Evolutionary conservation across 2,888 invertebrate species (phyloP), one percentile per base, ranked within the genome.

Genomic region (Tetheella fluctuosa): DNA sequence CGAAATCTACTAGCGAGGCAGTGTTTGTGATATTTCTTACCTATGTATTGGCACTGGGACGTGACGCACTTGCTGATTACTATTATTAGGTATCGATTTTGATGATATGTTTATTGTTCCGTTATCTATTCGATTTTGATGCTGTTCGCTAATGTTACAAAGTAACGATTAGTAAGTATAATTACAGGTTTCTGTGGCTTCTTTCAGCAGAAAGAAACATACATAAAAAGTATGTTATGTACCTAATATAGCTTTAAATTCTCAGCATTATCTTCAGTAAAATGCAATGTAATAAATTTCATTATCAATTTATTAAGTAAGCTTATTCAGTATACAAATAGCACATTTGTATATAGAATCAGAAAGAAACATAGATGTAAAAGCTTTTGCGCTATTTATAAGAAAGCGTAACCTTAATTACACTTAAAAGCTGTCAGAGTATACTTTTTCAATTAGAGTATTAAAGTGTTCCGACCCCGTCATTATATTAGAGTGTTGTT

Each of bases 401-500:
- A 17, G 74, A 81, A 83, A 82, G 82, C 81, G 80, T 80, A 84
- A 81, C 85, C 83, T 84, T 86, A 86, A 87, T 87, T 87, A 86
- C 86, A 85, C 85, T 88, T 86, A 86, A 88, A 88, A 88, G 88
- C 88, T 85, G 88, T 86, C 84, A 81, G 86, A 88, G 90, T 90
- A 88, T 90, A 90, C 91, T 90, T 91, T 91, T 90, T 89, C 90
- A 93, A 92, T 93, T 91, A 91, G 90, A 89, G 91, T 89, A 90
- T 91, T 93, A 91, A 91, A 91, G 91, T 91, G 91, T 91, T 90
- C 89, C 90, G 89, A 90, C 89, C 89, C 92, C 89, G 90, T 91
- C 91, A 92, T 93, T 91, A 92, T 90, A 91, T 91, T 91, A 91
- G 89, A 91, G 91, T 91, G 93, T 92, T 91, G 92, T 91, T 91